These are phyloP conservation scores for Ptychobarbus kaznakovi DNA, from an alignment of 2,797 vertebrate species.

Conservation along the genomic window DNA sequence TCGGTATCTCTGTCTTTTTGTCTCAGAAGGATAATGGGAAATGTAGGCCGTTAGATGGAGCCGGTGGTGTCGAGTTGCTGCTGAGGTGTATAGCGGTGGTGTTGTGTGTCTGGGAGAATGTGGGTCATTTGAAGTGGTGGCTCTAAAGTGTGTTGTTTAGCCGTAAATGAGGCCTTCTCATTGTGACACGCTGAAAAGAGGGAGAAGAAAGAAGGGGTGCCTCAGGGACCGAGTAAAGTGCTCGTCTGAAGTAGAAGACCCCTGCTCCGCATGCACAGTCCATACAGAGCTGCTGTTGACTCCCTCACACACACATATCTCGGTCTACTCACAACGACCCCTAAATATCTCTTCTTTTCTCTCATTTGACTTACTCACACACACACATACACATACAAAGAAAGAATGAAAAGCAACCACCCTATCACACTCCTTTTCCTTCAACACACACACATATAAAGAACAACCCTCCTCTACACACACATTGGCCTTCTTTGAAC, in stretches of 20 bases:
- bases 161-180: constrained; percentile 81
- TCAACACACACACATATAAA: background rate
- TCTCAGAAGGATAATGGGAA: constrained; percentile 60
- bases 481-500: constrained; percentile 31
- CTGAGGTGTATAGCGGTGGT: constrained; percentile 71
- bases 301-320: background rate
- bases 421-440: constrained; percentile 2
- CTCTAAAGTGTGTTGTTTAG: constrained; percentile 82
- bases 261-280: constrained; percentile 7
- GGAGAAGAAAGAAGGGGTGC: constrained; percentile 80
- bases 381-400: background rate
- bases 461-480: background rate
- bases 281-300: constrained; percentile 45
- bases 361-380: background rate
- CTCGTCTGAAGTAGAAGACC: constrained; percentile 69
- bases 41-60: constrained; percentile 72
- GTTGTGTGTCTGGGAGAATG: constrained; percentile 79
- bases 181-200: constrained; percentile 79
- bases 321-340: constrained; percentile 19
- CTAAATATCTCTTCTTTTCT: constrained; percentile 19
- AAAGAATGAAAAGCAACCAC: background rate
- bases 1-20: constrained; percentile 52
- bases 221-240: constrained; percentile 75
- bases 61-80: constrained; percentile 75
- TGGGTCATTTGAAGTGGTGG: constrained; percentile 84